Percentiles rank a stretch among this genome's conserved stretches.
phyloP scores from a whole-genome alignment of 2,797 vertebrate species.

The Chaunax sp. region DNA sequence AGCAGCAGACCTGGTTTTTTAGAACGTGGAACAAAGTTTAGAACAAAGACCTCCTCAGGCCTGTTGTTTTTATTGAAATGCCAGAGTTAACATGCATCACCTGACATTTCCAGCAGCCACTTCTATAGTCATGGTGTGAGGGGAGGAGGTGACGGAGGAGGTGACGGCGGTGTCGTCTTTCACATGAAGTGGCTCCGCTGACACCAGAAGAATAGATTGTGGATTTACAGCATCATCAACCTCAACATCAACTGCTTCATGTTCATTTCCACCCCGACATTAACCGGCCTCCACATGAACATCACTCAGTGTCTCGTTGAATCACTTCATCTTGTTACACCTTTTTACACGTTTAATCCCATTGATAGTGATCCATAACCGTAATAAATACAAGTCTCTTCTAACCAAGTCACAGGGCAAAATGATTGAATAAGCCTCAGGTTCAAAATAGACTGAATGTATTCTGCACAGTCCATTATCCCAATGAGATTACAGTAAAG shows the following conservation, averaged over 20 bases:
- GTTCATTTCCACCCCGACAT: neutral
- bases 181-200: conserved; percentile 27
- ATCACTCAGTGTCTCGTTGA: conserved; percentile 3
- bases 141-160: neutral
- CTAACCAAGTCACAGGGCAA: conserved; percentile 36
- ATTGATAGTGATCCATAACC: neutral
- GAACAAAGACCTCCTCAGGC: conserved; percentile 10
- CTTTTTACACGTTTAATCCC: conserved; percentile 30
- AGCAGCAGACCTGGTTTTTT: neutral
- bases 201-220: conserved; percentile 31
- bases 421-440: conserved; percentile 24
- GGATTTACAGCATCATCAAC: conserved; percentile 19
- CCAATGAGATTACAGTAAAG: conserved; percentile 49
- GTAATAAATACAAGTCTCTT: conserved; percentile 35
- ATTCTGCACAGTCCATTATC: conserved; percentile 51
- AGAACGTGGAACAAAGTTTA: neutral
- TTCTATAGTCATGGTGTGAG: conserved; percentile 13
- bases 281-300: conserved; percentile 4
- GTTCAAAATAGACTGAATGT: conserved; percentile 43
- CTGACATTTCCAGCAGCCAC: conserved; percentile 62
- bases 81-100: conserved; percentile 51
- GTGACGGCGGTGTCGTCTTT: conserved; percentile 45
- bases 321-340: conserved; percentile 28
- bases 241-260: neutral
- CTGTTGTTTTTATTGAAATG: conserved; percentile 50